Percentiles rank a stretch among this genome's conserved stretches.
These are phyloP conservation scores for Entosphenus tridentatus DNA, from an alignment of 2,113 vertebrate species.

Conservation along the genomic window DNA sequence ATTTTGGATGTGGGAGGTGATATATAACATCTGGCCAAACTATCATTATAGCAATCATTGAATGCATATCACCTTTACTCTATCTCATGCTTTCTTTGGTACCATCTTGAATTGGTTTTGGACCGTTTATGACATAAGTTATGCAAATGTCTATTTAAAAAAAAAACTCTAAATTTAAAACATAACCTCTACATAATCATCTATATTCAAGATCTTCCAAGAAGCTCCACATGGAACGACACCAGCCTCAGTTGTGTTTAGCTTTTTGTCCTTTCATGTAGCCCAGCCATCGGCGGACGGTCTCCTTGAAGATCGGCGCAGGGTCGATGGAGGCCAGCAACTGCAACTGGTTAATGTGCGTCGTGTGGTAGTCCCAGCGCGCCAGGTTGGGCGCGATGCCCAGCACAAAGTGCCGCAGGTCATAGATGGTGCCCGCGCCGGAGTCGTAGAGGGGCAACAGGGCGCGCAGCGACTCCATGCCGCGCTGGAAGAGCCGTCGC, in stretches of 20 bases:
- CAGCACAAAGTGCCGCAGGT: constrained; percentile 83
- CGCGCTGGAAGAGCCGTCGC: constrained; percentile 38
- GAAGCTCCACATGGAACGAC: too few relatives aligned
- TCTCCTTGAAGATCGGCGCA: constrained; percentile 61
- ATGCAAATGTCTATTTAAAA: too few relatives aligned
- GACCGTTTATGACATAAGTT: too few relatives aligned
- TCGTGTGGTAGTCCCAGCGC: constrained; percentile 98
- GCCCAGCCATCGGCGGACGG: constrained; percentile 70
- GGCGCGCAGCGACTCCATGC: constrained; percentile 77
- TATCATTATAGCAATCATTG: too few relatives aligned
- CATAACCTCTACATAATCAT: too few relatives aligned
- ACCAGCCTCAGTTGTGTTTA: constrained; percentile 69
- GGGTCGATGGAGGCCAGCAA: constrained; percentile 58
- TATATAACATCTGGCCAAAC: too few relatives aligned
- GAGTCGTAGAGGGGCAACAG: constrained; percentile 92
- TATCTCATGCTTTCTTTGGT: too few relatives aligned
- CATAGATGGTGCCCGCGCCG: constrained; percentile 77
- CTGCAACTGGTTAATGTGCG: constrained; percentile 97
- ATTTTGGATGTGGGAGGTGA: too few relatives aligned
- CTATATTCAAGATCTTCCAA: too few relatives aligned
- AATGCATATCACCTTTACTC: too few relatives aligned
- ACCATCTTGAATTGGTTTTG: too few relatives aligned
- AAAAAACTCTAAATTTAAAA: too few relatives aligned
- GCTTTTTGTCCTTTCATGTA: constrained; percentile 73
- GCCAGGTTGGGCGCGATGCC: constrained; percentile 81